Evolutionary conservation across 64 coral and sea anemone species (phyloP), one percentile per base, ranked within the genome.

Genomic region (Cladopsammia gracilis): DNA sequence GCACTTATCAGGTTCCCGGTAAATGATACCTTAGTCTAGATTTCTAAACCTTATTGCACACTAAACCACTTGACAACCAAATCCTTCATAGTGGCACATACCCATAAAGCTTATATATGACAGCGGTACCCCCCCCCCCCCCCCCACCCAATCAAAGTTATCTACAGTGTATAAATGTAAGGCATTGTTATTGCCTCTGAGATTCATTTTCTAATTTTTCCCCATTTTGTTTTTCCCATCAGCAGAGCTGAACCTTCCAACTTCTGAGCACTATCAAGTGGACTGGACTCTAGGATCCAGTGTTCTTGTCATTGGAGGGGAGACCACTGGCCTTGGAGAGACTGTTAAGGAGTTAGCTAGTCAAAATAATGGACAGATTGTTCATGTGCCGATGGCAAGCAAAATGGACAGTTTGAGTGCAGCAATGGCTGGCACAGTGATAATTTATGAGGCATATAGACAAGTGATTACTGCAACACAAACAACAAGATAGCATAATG

Each of bases 331-430:
- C 13, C 42, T 92, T 9, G 87, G 94, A 59, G 82, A 80, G 1
- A 78, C 51, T 45, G 84, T 86, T 18, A 83, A 73, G 69, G 12
- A 51, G 7, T 25, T 96, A 64, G 84, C 85, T 18, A 10, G 11
- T 56, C 53, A 92, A 59, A 53, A 57, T 54, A 26, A 19, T 7
- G 84, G 66, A 61, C 83, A 96, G 43, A 16, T 62, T 46, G 77
- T 96, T 64, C 67, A 80, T 49, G 91, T 96, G 20, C 94, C 94
- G 15, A 96, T 92, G 89, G 83, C 73, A 46, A 65, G 16, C 56
- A 54, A 77, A 48, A 62, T 96, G 43, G 94, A 96, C 57, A 92
- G 94, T 88, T 60, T 96, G 46, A 96, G 94, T 92, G 94, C 94
- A 73, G 94, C 81, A 64, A 54, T 86, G 25, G 82, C 94, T 20